Evolutionary conservation across 2,113 vertebrate species (phyloP), one percentile per base, ranked within the genome.

Genomic region (Engraulis encrasicolus): DNA sequence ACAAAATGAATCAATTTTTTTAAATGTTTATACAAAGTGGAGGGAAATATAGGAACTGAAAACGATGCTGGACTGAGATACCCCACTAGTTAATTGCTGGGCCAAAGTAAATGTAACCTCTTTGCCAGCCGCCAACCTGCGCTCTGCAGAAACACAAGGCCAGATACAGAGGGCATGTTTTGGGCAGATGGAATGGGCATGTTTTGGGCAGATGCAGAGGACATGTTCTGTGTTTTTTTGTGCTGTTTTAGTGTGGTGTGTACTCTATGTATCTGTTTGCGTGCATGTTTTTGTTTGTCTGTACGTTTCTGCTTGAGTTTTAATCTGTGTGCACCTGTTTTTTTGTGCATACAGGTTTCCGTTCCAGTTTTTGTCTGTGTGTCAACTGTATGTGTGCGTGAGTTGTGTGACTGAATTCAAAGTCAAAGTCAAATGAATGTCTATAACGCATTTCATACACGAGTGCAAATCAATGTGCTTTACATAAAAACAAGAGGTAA

Each of bases 11-110:
- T 74, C 66, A 23, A 74, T 74, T 74, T 74, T 31, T 23, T 74
- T 74, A 74, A 74, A 74, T 74, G 34, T 74, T 23, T 74, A 74
- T 74, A 74, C 66, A 74, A 74, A 74, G 66, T 74, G 14, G 31
- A 31, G 27, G 27, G 34, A 74, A n/a, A n/a, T n/a, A 74, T 34
- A 15, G 23, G 23, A 23, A 12, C 23, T 14, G 27, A 12, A 74
- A 74, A 74, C 31, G 66, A 74, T 74, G 31, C 27, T 34, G 66
- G 15, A 31, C 23, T 34, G 66, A 74, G 66, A 74, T 74, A 74
- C 31, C 27, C 15, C 27, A 27, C 17, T 27, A 36, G 66, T 34
- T 27, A n/a, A n/a, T n/a, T n/a, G n/a, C n/a, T n/a, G n/a, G 31
- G 66, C 66, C 66, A 74, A 74, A 15, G 66, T 74, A 34, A 74